Conservation (phyloP, 2,797 vertebrate species). For the Oryzias dopingdopingensis region DNA sequence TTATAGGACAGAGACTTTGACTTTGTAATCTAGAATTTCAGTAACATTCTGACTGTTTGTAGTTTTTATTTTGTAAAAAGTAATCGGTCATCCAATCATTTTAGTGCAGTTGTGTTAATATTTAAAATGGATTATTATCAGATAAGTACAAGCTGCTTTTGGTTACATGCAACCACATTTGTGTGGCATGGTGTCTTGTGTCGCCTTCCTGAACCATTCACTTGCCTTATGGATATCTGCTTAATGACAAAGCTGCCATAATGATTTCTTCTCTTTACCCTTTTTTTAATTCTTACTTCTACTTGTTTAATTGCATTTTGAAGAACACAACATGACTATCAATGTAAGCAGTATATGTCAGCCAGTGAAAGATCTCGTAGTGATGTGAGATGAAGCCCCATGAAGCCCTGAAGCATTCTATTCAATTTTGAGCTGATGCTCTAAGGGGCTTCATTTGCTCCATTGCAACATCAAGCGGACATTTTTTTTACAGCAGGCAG, state of each 20-base stretch:
- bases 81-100: background rate
- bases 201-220: background rate
- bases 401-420: too few relatives aligned
- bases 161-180: background rate
- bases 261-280: background rate
- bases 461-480: too few relatives aligned
- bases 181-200: background rate
- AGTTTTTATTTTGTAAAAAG: background rate
- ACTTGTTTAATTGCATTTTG: background rate
- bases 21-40: background rate
- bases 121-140: background rate
- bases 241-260: background rate
- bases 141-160: background rate
- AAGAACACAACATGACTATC: too few relatives aligned
- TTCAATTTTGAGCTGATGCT: too few relatives aligned
- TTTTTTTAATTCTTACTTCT: background rate
- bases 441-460: too few relatives aligned
- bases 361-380: too few relatives aligned
- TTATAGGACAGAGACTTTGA: conserved; percentile 8
- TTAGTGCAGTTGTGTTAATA: background rate
- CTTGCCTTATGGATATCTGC: background rate
- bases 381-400: too few relatives aligned
- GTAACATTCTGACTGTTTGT: background rate
- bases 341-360: too few relatives aligned
- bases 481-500: too few relatives aligned